Evolutionary conservation across 2,797 vertebrate species (phyloP).

Genomic region (Prionace glauca): DNA sequence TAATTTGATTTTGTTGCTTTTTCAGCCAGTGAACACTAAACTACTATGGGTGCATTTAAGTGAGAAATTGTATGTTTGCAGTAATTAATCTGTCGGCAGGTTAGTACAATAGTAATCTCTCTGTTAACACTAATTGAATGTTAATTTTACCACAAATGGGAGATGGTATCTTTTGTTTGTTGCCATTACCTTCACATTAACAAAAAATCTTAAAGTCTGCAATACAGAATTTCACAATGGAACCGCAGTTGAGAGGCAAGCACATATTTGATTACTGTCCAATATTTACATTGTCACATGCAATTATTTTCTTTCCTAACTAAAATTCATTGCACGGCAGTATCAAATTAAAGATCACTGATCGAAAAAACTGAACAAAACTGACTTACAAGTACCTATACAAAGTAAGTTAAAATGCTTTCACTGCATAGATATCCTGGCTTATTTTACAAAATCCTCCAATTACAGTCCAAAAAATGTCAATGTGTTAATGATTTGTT

Average conservation of each 20-base stretch:
- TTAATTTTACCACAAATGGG: neutral
- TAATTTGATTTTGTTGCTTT: neutral
- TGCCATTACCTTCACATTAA: neutral
- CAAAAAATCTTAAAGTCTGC: neutral
- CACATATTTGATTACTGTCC: neutral
- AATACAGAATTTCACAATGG: neutral
- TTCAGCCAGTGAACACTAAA: neutral
- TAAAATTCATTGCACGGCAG: neutral
- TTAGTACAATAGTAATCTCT: neutral
- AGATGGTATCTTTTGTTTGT: neutral
- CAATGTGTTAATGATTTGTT: neutral
- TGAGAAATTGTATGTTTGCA: neutral
- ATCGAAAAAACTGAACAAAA: neutral
- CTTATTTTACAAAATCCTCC: neutral
- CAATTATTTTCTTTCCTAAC: neutral
- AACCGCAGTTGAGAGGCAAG: neutral
- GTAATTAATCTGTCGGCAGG: neutral
- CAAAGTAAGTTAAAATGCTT: neutral
- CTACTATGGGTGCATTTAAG: neutral
- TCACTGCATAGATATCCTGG: neutral
- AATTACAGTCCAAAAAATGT: neutral
- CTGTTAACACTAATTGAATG: neutral
- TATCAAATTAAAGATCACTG: neutral
- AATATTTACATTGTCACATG: neutral
- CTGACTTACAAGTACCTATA: neutral